A percentile compares a stretch with the other conserved stretches of the same genome.
These are phyloP conservation scores for Pseudoips prasinana DNA, from an alignment of 2,888 invertebrate genomes.

Conservation along the genomic window DNA sequence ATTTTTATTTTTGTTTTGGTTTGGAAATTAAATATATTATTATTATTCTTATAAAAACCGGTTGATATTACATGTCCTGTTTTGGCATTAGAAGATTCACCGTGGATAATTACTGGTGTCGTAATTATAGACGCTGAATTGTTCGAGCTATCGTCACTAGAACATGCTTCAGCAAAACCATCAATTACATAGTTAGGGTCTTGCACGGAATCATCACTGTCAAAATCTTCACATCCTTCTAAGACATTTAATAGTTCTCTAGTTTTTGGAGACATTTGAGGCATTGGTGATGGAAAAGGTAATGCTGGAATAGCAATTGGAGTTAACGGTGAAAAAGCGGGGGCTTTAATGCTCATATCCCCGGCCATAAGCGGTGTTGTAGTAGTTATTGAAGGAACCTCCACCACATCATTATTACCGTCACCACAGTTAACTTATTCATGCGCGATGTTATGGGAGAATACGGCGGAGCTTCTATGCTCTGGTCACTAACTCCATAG, in stretches of 20 bases:
- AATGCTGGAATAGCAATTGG: slow-evolving; percentile 2
- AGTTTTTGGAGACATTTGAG: slow-evolving; percentile 13
- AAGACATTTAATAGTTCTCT: slow-evolving; percentile 5
- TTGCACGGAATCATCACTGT: slow-evolving; percentile 2
- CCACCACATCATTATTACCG: slow-evolving; percentile 1
- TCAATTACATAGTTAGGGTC: slow-evolving; percentile 8
- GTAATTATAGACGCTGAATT: slow-evolving; percentile 6
- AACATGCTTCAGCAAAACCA: slow-evolving; percentile 1
- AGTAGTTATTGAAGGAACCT: slow-evolving; percentile 5
- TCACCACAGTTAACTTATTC: slow-evolving; percentile 3
- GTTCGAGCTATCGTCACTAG: slow-evolving; percentile 6
- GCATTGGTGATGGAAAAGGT: slow-evolving; percentile 7
- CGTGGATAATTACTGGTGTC: slow-evolving; percentile 2
- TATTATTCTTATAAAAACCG: no score
- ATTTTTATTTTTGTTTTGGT: no score
- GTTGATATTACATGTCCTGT: no score
- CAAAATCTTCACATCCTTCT: slow-evolving; percentile 2
- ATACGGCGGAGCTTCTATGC: slow-evolving; percentile 8
- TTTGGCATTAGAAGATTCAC: slow-evolving; percentile 1
- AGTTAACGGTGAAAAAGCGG: slow-evolving; percentile 4
- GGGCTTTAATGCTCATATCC: slow-evolving; percentile 4
- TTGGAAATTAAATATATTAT: no score
- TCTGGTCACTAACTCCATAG: slow-evolving; percentile 9
- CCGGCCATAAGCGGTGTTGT: slow-evolving; percentile 2
- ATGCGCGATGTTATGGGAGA: slow-evolving; percentile 9